phyloP scores from a whole-genome alignment of 1,140 invertebrate genomes.

The Bombus balteatus region DNA sequence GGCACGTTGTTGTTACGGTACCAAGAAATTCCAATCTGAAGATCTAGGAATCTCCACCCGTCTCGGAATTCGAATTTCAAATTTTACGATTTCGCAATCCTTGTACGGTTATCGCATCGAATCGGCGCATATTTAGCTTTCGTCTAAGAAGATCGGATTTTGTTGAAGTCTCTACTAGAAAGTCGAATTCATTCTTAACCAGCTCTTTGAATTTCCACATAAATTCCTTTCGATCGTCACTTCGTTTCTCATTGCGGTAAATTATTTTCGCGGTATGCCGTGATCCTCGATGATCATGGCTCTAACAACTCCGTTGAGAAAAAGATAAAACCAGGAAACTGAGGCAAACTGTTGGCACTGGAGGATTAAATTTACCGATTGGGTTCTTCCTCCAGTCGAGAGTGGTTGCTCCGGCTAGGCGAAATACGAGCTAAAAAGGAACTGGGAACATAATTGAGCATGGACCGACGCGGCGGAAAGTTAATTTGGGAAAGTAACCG shows the following conservation, averaged over 20 bases:
- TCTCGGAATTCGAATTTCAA: constrained; percentile 33
- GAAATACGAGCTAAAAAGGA: not conserved
- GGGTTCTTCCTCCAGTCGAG: constrained; percentile 4
- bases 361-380: not conserved
- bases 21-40: not conserved
- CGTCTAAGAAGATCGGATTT: not conserved
- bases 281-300: no score
- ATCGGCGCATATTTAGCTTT: not conserved
- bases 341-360: no score
- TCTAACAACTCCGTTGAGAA: no score
- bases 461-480: not conserved
- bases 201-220: not conserved
- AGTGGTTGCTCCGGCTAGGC: not conserved
- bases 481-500: constrained; percentile 5
- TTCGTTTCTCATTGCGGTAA: not conserved
- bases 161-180: not conserved
- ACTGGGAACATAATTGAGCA: not conserved
- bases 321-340: no score
- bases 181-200: not conserved
- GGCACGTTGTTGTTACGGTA: not conserved
- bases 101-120: not conserved
- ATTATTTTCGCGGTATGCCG: not conserved
- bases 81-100: constrained; percentile 14
- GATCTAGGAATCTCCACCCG: constrained; percentile 13
- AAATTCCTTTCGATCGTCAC: not conserved